These are phyloP conservation scores for Crocuta crocuta DNA, from an alignment of 2,113 vertebrate genomes.

Conservation along the genomic window DNA sequence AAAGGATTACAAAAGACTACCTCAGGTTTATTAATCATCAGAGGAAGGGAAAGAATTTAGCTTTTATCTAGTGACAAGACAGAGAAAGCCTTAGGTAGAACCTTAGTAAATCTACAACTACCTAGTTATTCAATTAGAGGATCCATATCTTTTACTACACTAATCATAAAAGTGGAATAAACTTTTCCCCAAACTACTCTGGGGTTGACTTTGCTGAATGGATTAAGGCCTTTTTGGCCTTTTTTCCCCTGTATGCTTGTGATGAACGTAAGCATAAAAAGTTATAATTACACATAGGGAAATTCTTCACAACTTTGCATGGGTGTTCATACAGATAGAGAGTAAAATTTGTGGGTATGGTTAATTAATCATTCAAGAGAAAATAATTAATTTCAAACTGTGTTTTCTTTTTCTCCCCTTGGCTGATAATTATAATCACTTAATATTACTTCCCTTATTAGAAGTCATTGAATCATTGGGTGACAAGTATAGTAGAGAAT, in stretches of 20 bases:
- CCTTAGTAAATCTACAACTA: neutral
- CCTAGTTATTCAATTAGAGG: neutral
- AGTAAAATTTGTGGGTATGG: neutral
- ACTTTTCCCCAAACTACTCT: neutral
- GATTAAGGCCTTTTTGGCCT: neutral
- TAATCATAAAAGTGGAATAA: conserved; percentile 1
- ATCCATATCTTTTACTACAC: neutral
- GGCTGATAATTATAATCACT: neutral
- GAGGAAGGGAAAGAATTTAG: neutral
- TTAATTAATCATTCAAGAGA: neutral
- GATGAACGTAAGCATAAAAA: neutral
- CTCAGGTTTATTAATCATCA: neutral
- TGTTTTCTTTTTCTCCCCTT: neutral
- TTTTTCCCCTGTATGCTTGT: neutral
- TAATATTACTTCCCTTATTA: neutral
- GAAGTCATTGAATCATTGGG: conserved; percentile 4
- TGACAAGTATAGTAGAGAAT: neutral
- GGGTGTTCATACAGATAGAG: neutral
- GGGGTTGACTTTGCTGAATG: neutral
- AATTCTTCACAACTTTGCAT: conserved; percentile 4
- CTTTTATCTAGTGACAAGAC: neutral
- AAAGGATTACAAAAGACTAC: conserved; percentile 7
- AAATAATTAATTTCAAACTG: neutral
- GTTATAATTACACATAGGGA: neutral
- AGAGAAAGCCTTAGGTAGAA: neutral